Evolutionary conservation across 1,140 invertebrate species (phyloP), one percentile per base, ranked within the genome.

Genomic region (Drosophila carrolli): DNA sequence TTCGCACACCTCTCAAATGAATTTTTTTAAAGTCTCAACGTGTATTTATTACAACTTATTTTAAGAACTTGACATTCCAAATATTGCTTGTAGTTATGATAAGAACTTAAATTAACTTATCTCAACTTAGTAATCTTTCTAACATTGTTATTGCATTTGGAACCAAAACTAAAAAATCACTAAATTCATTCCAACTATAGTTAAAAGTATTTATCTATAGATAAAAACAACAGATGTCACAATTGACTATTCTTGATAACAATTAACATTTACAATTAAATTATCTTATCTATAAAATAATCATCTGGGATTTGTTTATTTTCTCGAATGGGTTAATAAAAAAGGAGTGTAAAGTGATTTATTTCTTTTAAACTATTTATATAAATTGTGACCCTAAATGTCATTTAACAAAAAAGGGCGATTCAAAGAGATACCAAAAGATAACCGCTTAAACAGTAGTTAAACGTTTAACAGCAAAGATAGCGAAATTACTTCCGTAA

Each of bases 371-470:
- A 4, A 23, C 4, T 23, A 23, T 23, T 23, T 23, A 4, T 4
- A 23, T 23, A 23, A 23, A 23, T 23, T 23, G 23, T 23, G 23
- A 23, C 2, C 23, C 23, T 3, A 23, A 23, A 23, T 23, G 23
- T 23, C 4, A 3, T 23, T 37, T 13, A 9, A 9, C 46, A 55
- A 14, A 35, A 27, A 44, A 32, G 13, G 61, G 51, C 27, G 16
- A 43, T 35, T 4, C 9, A 23, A 23, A 23, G 23, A 23, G 23
- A 23, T 19, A 47, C 8, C 16, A 5, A 37, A 27, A 37, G 29
- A 65, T 65, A 44, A 68, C 65, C 65, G 19, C 35, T 65, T 63
- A 37, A 65, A 51, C 29, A 16, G 37, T 35, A 11, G 10, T 11
- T 16, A 63, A 35, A 40, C 19, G 19, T 0, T 23, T 55, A 58